These are phyloP conservation scores for Sebastolobus alascanus DNA, from an alignment of 2,797 vertebrate species.

Conservation along the genomic window DNA sequence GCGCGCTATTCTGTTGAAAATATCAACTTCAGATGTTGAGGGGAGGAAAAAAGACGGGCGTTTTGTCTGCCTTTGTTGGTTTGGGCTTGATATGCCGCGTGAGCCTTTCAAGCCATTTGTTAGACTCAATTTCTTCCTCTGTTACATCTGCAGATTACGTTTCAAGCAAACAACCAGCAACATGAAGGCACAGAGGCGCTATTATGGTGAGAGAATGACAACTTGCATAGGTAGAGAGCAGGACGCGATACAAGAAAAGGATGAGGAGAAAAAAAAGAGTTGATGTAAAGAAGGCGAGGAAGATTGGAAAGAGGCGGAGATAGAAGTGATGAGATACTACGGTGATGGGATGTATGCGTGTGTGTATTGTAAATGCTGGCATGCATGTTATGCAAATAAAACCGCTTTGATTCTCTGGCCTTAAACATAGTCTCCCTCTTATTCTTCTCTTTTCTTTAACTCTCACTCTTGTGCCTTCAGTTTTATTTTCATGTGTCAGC, in stretches of 20 bases:
- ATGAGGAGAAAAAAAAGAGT: slow-evolving; percentile 37
- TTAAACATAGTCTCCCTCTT: slow-evolving; percentile 53
- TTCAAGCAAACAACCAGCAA: slow-evolving; percentile 83
- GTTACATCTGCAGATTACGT: slow-evolving; percentile 84
- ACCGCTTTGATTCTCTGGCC: slow-evolving; percentile 64
- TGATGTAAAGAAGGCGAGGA: slow-evolving; percentile 66
- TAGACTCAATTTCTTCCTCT: slow-evolving; percentile 85
- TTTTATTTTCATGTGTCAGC: slow-evolving; percentile 14
- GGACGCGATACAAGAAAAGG: slow-evolving; percentile 48
- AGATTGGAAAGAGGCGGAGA: slow-evolving; percentile 74
- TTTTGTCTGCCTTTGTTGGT: slow-evolving; percentile 85
- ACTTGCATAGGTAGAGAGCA: slow-evolving; percentile 62
- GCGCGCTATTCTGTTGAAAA: slow-evolving; percentile 79
- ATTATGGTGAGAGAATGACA: slow-evolving; percentile 80
- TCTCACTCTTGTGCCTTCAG: neutral
- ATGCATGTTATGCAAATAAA: slow-evolving; percentile 75
- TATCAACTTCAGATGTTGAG: slow-evolving; percentile 84
- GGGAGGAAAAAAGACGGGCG: slow-evolving; percentile 74
- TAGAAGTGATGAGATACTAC: slow-evolving; percentile 67
- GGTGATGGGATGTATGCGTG: slow-evolving; percentile 66
- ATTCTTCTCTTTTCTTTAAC: slow-evolving; percentile 46
- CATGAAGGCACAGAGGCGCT: slow-evolving; percentile 73
- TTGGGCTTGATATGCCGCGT: slow-evolving; percentile 82
- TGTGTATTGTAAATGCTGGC: slow-evolving; percentile 63
- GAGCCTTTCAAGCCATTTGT: slow-evolving; percentile 86